Conservation (phyloP, 2,888 invertebrate species). For the Troides helena region DNA sequence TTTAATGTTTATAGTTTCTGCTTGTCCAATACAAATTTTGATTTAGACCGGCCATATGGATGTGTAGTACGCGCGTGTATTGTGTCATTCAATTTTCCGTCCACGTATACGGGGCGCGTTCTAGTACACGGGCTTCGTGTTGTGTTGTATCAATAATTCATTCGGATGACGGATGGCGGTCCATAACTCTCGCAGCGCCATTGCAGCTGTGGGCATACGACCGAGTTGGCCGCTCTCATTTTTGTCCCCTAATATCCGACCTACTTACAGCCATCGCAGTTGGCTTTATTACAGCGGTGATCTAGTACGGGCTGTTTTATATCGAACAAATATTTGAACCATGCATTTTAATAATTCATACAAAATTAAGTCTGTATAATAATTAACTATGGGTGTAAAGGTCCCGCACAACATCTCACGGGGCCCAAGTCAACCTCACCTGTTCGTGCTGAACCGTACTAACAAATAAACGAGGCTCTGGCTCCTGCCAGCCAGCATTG, state of each 20-base stretch:
- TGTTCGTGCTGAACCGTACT: no score
- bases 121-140: slow-evolving; percentile 35
- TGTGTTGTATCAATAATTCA: slow-evolving; percentile 58
- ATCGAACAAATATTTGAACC: neutral
- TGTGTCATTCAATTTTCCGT: slow-evolving; percentile 25
- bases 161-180: slow-evolving; percentile 47
- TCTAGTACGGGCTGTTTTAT: slow-evolving; percentile 31
- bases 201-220: slow-evolving; percentile 47
- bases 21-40: neutral
- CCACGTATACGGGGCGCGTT: slow-evolving; percentile 24
- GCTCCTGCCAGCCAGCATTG: no score
- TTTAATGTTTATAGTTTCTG: neutral
- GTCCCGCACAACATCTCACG: no score
- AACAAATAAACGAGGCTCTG: no score
- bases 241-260: slow-evolving; percentile 72
- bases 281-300: slow-evolving; percentile 47
- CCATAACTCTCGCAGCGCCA: slow-evolving; percentile 43
- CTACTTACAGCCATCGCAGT: slow-evolving; percentile 56
- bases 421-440: no score
- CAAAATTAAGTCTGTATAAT: no score
- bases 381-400: no score
- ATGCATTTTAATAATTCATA: neutral
- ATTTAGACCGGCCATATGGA: neutral
- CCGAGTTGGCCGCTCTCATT: slow-evolving; percentile 66
- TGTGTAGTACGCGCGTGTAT: slow-evolving; percentile 10